These are phyloP conservation scores for Eupeodes luniger DNA, from an alignment of 2,888 invertebrate species.

Conservation along the genomic window DNA sequence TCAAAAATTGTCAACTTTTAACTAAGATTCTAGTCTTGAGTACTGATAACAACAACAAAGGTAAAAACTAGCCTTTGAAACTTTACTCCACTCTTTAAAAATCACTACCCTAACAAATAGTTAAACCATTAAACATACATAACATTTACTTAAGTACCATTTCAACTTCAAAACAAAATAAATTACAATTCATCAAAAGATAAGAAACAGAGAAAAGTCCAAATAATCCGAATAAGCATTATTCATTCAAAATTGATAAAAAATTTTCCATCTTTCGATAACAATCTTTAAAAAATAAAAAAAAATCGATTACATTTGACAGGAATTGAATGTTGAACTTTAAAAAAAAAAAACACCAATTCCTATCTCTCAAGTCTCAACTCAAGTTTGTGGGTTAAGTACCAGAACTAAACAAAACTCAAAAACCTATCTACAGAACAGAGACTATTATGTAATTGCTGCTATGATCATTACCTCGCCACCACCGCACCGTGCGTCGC, in stretches of 20 bases:
- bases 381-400: constrained; percentile 12
- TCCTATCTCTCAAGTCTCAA: background rate
- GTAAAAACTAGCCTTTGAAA: too few relatives aligned
- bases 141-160: too few relatives aligned
- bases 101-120: too few relatives aligned
- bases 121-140: too few relatives aligned
- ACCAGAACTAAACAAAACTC: constrained; percentile 12
- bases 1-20: too few relatives aligned
- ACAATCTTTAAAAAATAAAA: background rate
- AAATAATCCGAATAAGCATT: background rate
- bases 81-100: too few relatives aligned
- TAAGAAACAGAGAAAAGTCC: background rate
- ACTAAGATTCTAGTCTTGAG: too few relatives aligned
- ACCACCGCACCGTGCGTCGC: background rate
- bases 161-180: too few relatives aligned
- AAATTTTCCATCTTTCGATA: constrained; percentile 9
- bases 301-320: background rate
- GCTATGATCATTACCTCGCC: constrained; percentile 4
- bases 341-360: background rate
- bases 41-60: too few relatives aligned
- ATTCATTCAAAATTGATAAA: constrained; percentile 5
- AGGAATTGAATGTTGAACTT: background rate
- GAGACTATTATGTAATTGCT: constrained; percentile 55
- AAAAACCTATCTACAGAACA: background rate
- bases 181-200: background rate